A percentile compares a stretch with the other conserved stretches of the same genome.
These are phyloP conservation scores for Antheraea assamensis DNA, from an alignment of 2,888 invertebrate species.

Conservation along the genomic window DNA sequence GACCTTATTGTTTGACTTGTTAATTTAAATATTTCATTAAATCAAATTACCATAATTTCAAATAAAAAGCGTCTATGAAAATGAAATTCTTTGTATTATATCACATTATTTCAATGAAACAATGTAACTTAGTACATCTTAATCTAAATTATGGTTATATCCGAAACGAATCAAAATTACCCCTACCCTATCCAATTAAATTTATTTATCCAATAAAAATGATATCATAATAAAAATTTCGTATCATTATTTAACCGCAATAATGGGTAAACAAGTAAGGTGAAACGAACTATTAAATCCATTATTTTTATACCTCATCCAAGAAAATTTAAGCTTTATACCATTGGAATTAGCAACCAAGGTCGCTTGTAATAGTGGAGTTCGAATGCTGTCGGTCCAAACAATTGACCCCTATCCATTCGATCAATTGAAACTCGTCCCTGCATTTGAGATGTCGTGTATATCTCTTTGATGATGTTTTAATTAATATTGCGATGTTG, in stretches of 20 bases:
- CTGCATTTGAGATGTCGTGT: slow-evolving; percentile 47
- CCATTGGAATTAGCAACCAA: neutral
- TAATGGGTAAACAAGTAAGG: slow-evolving; percentile 37
- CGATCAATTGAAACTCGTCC: slow-evolving; percentile 56
- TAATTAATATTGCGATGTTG: slow-evolving; percentile 39
- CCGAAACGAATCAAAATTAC: slow-evolving; percentile 14
- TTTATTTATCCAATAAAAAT: slow-evolving; percentile 22
- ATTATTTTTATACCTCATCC: neutral
- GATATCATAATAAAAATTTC: slow-evolving; percentile 20
- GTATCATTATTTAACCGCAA: slow-evolving; percentile 25
- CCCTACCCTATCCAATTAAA: slow-evolving; percentile 12
- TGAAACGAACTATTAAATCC: slow-evolving; percentile 25
- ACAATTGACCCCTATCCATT: slow-evolving; percentile 67
- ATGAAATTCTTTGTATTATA: neutral
- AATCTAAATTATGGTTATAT: neutral
- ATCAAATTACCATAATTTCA: neutral
- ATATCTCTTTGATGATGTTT: slow-evolving; percentile 54
- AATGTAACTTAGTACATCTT: neutral
- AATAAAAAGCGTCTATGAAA: neutral
- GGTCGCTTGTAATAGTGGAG: neutral
- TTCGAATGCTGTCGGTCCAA: slow-evolving; percentile 38
- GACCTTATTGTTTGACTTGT: too few relatives aligned
- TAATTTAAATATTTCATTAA: too few relatives aligned
- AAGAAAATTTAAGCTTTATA: slow-evolving; percentile 14
- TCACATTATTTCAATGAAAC: neutral